Percentiles rank a stretch among this genome's conserved stretches.
phyloP scores from a whole-genome alignment of 2,888 invertebrate species.

The Gnatocerus cornutus region DNA sequence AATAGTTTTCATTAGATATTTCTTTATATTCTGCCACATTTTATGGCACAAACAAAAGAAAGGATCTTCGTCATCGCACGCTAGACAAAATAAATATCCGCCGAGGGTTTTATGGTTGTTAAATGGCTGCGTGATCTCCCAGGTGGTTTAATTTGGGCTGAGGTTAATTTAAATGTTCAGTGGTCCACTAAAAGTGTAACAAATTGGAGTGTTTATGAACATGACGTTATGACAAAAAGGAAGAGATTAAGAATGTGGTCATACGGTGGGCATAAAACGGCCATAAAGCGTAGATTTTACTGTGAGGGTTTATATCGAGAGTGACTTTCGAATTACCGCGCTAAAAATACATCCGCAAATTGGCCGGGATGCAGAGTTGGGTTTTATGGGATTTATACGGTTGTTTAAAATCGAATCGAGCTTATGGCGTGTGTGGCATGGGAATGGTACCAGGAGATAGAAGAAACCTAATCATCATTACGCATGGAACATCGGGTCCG shows the following conservation, averaged over 20 bases:
- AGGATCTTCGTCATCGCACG: no score
- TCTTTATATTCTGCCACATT: no score
- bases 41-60: no score
- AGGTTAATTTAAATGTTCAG: conserved; percentile 39
- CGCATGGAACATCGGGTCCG: conserved; percentile 32
- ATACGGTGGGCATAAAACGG: conserved; percentile 40
- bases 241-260: conserved; percentile 32
- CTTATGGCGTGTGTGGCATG: conserved; percentile 38
- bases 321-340: conserved; percentile 44
- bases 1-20: no score
- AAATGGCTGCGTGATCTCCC: no score
- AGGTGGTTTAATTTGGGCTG: conserved; percentile 29
- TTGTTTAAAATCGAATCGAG: conserved; percentile 41
- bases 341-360: conserved; percentile 43
- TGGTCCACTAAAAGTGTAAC: conserved; percentile 44
- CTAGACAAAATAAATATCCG: no score
- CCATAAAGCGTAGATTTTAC: conserved; percentile 44
- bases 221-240: conserved; percentile 42
- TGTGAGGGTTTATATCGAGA: conserved; percentile 41
- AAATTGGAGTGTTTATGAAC: conserved; percentile 42
- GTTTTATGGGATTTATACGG: conserved; percentile 43
- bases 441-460: conserved; percentile 35
- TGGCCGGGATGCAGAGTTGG: conserved; percentile 31
- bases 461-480: conserved; percentile 40
- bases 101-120: no score